These are phyloP conservation scores for Nesometra sesokonis DNA, from an alignment of 35 echinoderm and acorn worm genomes.

Conservation along the genomic window DNA sequence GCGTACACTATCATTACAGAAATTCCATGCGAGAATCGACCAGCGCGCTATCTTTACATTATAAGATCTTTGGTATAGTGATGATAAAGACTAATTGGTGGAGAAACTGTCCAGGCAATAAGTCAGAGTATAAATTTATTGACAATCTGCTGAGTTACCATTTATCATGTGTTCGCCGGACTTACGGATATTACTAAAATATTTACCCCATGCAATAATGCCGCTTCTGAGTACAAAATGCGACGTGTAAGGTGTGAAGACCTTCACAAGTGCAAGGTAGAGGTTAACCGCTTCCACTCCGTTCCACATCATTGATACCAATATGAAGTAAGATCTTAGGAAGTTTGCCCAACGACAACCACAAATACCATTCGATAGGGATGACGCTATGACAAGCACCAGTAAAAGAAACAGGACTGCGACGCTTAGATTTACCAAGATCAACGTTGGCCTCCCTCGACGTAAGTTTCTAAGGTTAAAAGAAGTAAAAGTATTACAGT, in stretches of 20 bases:
- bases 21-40: too few relatives aligned
- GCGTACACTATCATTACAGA: too few relatives aligned
- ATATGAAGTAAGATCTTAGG: constrained; percentile 71
- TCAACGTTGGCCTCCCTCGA: constrained; percentile 72
- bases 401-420: constrained; percentile 49
- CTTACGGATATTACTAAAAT: too few relatives aligned
- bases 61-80: too few relatives aligned
- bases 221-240: constrained; percentile 78
- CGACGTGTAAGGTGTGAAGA: constrained; percentile 53
- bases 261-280: constrained; percentile 73
- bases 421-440: constrained; percentile 75
- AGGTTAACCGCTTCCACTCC: constrained; percentile 90
- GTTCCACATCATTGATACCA: constrained; percentile 98
- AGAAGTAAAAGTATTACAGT: neutral
- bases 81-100: neutral
- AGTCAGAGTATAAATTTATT: too few relatives aligned
- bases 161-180: too few relatives aligned
- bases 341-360: constrained; percentile 84
- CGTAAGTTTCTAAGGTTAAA: constrained; percentile 47
- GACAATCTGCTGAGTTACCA: too few relatives aligned
- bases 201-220: constrained; percentile 85
- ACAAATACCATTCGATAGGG: constrained; percentile 35
- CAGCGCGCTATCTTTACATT: too few relatives aligned
- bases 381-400: constrained; percentile 41
- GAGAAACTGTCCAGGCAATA: too few relatives aligned